Percentiles rank a stretch among this genome's conserved stretches.
Evolutionary conservation across 1,140 invertebrate species (phyloP).

Genomic region (Tribolium madens): DNA sequence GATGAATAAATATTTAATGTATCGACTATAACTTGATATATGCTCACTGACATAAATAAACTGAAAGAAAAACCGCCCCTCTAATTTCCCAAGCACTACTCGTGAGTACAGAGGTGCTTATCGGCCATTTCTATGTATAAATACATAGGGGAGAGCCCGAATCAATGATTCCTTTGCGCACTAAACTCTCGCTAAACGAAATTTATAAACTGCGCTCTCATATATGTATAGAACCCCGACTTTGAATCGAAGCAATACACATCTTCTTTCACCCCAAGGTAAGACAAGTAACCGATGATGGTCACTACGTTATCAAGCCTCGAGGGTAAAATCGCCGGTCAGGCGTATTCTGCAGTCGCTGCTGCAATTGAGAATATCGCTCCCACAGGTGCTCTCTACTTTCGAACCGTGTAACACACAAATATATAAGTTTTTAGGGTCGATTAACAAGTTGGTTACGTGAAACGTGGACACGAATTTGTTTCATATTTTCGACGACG

Average conservation of each 20-base stretch:
- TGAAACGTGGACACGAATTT: neutral
- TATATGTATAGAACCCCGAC: neutral
- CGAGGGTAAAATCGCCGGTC: conserved; percentile 47
- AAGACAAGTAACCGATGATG: conserved; percentile 48
- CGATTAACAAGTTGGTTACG: conserved; percentile 7
- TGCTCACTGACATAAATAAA: neutral
- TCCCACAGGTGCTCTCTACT: conserved; percentile 50
- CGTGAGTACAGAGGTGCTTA: conserved; percentile 12
- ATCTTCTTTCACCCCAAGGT: conserved; percentile 12
- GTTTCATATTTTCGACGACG: neutral
- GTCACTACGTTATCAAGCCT: conserved; percentile 49
- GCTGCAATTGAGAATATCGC: conserved; percentile 50
- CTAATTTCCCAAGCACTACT: conserved; percentile 27
- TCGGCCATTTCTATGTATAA: conserved; percentile 46
- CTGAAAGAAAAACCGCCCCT: neutral
- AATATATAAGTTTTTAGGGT: conserved; percentile 34
- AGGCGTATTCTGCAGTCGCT: conserved; percentile 41
- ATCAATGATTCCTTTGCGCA: conserved; percentile 37
- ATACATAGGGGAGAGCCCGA: conserved; percentile 33
- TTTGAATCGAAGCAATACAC: neutral
- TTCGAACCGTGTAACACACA: conserved; percentile 42
- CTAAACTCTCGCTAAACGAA: neutral
- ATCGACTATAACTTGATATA: neutral
- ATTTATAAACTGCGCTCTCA: conserved; percentile 3
- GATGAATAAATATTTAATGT: neutral